Percentiles rank a stretch among this genome's conserved stretches.
Evolutionary conservation across 2,888 invertebrate genomes (phyloP).

Genomic region (Dugesia japonica): DNA sequence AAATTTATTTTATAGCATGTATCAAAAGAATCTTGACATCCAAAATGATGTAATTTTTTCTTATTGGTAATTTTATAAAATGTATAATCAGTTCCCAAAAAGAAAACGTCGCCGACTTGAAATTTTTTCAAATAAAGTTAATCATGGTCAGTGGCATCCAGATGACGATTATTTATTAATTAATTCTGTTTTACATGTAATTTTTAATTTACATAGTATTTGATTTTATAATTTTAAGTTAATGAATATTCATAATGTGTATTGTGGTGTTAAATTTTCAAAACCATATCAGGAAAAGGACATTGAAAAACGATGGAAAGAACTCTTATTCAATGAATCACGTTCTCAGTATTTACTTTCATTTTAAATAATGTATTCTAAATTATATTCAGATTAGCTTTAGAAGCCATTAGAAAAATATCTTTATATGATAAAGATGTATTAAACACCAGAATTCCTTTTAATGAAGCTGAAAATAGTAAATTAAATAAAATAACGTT

Average conservation of each 20-base stretch:
- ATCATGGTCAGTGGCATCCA: constrained; percentile 16
- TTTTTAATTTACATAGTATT: not conserved
- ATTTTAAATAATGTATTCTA: too few species aligned
- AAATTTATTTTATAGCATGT: too few species aligned
- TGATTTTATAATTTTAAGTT: not conserved
- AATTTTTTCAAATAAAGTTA: not conserved
- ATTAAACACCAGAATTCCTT: not conserved
- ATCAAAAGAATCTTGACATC: not conserved
- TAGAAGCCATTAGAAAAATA: constrained; percentile 7
- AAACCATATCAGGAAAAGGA: constrained; percentile 3
- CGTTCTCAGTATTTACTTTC: constrained; percentile 11
- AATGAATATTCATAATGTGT: constrained; percentile 10
- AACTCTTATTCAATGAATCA: not conserved
- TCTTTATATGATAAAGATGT: constrained; percentile 20
- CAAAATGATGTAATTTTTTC: not conserved
- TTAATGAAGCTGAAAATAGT: not conserved
- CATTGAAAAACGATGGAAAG: constrained; percentile 1
- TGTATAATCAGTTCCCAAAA: not conserved
- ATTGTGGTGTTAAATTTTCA: not conserved
- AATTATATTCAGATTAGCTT: not conserved
- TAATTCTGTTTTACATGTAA: not conserved
- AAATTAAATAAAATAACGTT: not conserved
- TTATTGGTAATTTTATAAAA: not conserved
- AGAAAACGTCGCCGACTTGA: not conserved
- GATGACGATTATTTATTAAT: not conserved